Evolutionary conservation across 2,888 invertebrate genomes (phyloP).

Genomic region (Marronus borbonicus): DNA sequence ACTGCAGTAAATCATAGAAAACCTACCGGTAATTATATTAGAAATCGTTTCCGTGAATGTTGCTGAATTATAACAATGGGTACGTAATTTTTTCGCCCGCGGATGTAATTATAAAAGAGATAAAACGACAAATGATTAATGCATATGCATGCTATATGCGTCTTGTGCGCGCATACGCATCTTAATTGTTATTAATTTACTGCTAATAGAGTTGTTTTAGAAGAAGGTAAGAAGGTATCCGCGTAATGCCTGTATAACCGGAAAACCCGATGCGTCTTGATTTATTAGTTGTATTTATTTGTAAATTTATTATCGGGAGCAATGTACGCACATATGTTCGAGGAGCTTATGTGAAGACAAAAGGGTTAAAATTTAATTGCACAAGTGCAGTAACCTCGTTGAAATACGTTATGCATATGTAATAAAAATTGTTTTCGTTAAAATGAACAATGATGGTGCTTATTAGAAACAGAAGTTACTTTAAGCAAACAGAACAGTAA

Average conservation of each 20-base stretch:
- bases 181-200: slow-evolving; percentile 33
- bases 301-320: background rate
- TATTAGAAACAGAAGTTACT: no score
- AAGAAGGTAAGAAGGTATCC: no score
- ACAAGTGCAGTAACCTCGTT: background rate
- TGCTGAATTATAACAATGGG: slow-evolving; percentile 38
- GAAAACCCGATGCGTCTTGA: background rate
- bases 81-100: background rate
- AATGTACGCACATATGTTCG: slow-evolving; percentile 2
- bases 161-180: slow-evolving; percentile 14
- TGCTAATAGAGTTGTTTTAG: slow-evolving; percentile 34
- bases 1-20: slow-evolving; percentile 30
- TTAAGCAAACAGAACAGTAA: no score
- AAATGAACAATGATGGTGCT: no score
- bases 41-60: slow-evolving; percentile 43
- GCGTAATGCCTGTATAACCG: background rate
- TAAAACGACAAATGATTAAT: slow-evolving; percentile 20
- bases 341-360: no score
- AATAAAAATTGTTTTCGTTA: no score
- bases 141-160: slow-evolving; percentile 12
- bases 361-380: no score
- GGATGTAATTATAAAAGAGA: slow-evolving; percentile 9
- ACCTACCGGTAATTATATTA: slow-evolving; percentile 44
- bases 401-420: no score
- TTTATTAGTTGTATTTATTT: slow-evolving; percentile 19